Percentiles rank a stretch among this genome's conserved stretches.
These are phyloP conservation scores for Reinhardtius hippoglossoides DNA, from an alignment of 2,113 vertebrate genomes.

Conservation along the genomic window DNA sequence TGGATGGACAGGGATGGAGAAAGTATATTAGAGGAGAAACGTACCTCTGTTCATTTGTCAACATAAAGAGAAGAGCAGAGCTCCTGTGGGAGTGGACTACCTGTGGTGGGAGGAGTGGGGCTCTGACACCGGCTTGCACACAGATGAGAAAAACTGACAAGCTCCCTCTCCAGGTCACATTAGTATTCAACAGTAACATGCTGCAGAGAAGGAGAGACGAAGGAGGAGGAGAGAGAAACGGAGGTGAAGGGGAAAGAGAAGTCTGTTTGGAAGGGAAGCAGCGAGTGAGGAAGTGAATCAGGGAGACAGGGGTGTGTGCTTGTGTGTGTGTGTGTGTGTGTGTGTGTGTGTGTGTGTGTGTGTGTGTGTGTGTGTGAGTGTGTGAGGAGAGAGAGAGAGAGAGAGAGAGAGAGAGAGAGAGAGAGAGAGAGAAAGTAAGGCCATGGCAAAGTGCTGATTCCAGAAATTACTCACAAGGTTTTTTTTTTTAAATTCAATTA, in stretches of 20 bases:
- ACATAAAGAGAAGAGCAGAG: constrained; percentile 77
- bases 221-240: constrained; percentile 50
- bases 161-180: constrained; percentile 77
- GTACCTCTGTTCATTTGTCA: constrained; percentile 86
- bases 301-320: constrained; percentile 7
- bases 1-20: constrained; percentile 38
- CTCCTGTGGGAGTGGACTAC: constrained; percentile 83
- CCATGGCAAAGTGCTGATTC: constrained; percentile 70
- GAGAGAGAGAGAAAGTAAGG: constrained; percentile 46
- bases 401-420: constrained; percentile 36
- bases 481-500: constrained; percentile 69
- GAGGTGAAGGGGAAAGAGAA: constrained; percentile 54
- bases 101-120: constrained; percentile 79
- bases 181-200: constrained; percentile 79
- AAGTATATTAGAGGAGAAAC: constrained; percentile 57
- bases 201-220: constrained; percentile 57
- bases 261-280: constrained; percentile 42
- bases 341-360: neutral
- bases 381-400: neutral
- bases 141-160: constrained; percentile 82
- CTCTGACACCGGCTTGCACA: constrained; percentile 77
- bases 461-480: constrained; percentile 61
- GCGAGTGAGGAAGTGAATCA: constrained; percentile 46
- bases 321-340: too few relatives aligned
- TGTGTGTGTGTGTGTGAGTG: too few relatives aligned